These are phyloP conservation scores for Laupala kohalensis DNA, from an alignment of 1,140 invertebrate species.

Conservation along the genomic window DNA sequence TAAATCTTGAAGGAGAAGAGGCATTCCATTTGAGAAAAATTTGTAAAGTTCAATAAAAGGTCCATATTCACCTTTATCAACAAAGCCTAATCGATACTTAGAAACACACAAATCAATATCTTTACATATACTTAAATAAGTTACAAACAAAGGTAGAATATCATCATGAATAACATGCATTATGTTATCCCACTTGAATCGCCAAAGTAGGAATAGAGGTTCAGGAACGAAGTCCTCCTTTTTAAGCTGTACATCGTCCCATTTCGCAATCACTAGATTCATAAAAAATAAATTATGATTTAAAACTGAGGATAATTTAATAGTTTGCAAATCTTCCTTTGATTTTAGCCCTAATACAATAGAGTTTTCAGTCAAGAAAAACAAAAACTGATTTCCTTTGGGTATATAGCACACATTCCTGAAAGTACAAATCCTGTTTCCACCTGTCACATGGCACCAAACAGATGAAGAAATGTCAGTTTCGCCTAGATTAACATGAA, in stretches of 20 bases:
- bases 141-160: constrained; percentile 33
- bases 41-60: constrained; percentile 18
- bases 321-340: constrained; percentile 15
- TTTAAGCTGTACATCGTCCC: neutral
- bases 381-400: constrained; percentile 15
- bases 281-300: constrained; percentile 17
- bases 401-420: constrained; percentile 19
- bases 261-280: constrained; percentile 12
- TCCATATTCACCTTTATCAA: constrained; percentile 15
- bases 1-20: constrained; percentile 11
- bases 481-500: no score
- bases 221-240: constrained; percentile 4
- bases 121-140: constrained; percentile 23
- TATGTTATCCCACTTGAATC: constrained; percentile 41
- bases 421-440: constrained; percentile 17
- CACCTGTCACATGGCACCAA: neutral
- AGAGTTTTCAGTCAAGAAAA: constrained; percentile 16
- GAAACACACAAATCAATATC: constrained; percentile 20
- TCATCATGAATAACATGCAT: constrained; percentile 47
- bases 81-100: constrained; percentile 17
- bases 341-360: constrained; percentile 15
- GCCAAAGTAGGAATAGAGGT: constrained; percentile 16
- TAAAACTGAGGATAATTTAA: constrained; percentile 17
- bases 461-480: no score
- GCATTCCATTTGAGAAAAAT: constrained; percentile 16